Conservation (phyloP, 2,888 invertebrate genomes). For the Mylabris sibirica region DNA sequence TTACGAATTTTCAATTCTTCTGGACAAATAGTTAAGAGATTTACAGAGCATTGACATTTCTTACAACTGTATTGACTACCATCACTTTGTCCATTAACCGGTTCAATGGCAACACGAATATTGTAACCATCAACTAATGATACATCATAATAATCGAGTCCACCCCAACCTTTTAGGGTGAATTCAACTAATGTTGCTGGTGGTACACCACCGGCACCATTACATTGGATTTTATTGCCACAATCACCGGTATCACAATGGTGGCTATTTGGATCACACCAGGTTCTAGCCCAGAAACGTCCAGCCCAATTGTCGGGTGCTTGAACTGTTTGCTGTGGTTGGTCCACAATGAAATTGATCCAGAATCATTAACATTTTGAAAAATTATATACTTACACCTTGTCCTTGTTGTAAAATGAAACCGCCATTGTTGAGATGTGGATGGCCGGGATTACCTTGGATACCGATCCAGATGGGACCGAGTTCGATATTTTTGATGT, state of each 20-base stretch:
- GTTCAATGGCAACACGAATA: conserved; percentile 51
- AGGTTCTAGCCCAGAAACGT: conserved; percentile 56
- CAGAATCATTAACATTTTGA: not conserved
- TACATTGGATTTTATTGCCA: conserved; percentile 58
- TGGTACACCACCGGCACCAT: conserved; percentile 60
- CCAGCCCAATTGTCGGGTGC: conserved; percentile 52
- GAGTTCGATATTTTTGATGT: conserved; percentile 41
- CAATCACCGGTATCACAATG: conserved; percentile 60
- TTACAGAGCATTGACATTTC: conserved; percentile 51
- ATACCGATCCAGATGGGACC: conserved; percentile 51
- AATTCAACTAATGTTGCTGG: conserved; percentile 61
- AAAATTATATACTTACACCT: conserved; percentile 42
- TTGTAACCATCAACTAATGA: conserved; percentile 64
- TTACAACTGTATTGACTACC: conserved; percentile 56
- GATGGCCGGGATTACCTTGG: conserved; percentile 48
- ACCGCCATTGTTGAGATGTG: conserved; percentile 46
- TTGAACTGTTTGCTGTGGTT: conserved; percentile 36
- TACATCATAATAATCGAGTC: conserved; percentile 61
- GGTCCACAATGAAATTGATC: not conserved
- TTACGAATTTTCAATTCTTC: conserved; percentile 49
- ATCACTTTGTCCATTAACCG: conserved; percentile 46
- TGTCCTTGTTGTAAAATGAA: conserved; percentile 42
- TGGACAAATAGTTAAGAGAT: conserved; percentile 59
- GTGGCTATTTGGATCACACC: conserved; percentile 56
- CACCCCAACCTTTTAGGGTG: conserved; percentile 53